These are phyloP conservation scores for Heliconius nattereri DNA, from an alignment of 1,140 invertebrate genomes.

Conservation along the genomic window DNA sequence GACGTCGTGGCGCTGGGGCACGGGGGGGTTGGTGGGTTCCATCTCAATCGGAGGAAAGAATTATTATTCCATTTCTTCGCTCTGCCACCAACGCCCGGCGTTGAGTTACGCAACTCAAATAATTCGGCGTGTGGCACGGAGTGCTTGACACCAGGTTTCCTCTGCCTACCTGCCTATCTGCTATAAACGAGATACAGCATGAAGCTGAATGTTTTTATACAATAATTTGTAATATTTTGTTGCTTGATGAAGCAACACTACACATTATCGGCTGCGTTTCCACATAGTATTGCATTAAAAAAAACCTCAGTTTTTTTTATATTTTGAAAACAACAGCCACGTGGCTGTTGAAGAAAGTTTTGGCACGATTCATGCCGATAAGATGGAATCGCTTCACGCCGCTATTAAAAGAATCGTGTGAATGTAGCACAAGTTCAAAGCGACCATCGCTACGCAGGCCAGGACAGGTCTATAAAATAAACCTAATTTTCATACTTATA, in stretches of 20 bases:
- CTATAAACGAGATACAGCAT: too few species aligned
- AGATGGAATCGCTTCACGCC: conserved; percentile 46
- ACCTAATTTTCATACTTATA: conserved; percentile 64
- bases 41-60: too few species aligned
- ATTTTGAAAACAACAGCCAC: conserved; percentile 45
- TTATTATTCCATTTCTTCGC: too few species aligned
- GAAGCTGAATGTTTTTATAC: background rate
- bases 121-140: too few species aligned
- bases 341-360: conserved; percentile 59
- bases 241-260: conserved; percentile 3
- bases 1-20: too few species aligned
- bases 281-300: background rate
- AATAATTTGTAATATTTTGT: background rate
- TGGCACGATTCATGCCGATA: conserved; percentile 57
- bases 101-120: too few species aligned
- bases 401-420: conserved; percentile 62
- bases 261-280: conserved; percentile 34
- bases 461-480: conserved; percentile 49
- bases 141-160: too few species aligned
- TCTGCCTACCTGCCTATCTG: too few species aligned
- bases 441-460: conserved; percentile 52
- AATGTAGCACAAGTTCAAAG: conserved; percentile 75
- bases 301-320: conserved; percentile 35
- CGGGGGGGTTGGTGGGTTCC: too few species aligned
- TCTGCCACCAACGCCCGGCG: too few species aligned